phyloP scores from a whole-genome alignment of 2,797 vertebrate genomes.

The Malurus splendens region DNA sequence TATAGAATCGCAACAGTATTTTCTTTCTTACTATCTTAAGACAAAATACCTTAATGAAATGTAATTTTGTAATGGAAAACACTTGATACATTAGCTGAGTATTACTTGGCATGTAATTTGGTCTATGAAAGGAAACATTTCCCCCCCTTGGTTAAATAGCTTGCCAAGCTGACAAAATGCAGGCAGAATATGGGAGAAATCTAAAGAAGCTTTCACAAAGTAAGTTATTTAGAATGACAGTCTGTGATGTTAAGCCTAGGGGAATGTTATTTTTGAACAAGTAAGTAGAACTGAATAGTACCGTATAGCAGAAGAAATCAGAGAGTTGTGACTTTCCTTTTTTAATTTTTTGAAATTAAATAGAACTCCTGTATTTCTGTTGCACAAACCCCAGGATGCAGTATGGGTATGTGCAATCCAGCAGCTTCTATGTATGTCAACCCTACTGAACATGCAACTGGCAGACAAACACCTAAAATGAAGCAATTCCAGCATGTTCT shows the following conservation, averaged over 20 bases:
- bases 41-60: background rate
- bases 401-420: background rate
- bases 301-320: background rate
- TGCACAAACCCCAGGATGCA: background rate
- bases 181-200: background rate
- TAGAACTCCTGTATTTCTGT: background rate
- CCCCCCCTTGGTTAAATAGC: background rate
- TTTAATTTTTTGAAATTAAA: background rate
- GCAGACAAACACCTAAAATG: background rate
- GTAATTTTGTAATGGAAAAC: background rate
- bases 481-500: background rate
- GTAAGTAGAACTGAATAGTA: background rate
- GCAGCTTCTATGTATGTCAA: background rate
- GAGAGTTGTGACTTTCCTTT: background rate
- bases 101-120: background rate
- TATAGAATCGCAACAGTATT: background rate
- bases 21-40: background rate
- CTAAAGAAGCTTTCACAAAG: background rate
- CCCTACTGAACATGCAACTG: background rate
- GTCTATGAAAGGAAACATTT: background rate
- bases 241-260: background rate
- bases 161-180: background rate
- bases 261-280: background rate
- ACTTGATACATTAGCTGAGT: background rate
- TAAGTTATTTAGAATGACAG: background rate